Evolutionary conservation across 2,113 vertebrate species (phyloP).

Genomic region (Sphaerodactylus townsendi): DNA sequence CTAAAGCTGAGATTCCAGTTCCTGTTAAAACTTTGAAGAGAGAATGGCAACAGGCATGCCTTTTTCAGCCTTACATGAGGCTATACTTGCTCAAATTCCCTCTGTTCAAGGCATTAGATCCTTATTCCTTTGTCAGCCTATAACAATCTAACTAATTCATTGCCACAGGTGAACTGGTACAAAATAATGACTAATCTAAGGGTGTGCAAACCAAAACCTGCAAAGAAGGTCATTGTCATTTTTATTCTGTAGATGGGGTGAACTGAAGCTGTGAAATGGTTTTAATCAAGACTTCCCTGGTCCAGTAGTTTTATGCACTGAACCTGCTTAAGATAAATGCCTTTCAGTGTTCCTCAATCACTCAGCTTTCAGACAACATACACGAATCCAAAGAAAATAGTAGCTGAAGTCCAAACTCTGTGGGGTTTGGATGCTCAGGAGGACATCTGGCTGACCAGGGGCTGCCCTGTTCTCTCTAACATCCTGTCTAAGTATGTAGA

Average conservation of each 20-base stretch:
- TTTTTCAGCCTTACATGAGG: background rate
- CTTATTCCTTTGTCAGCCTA: background rate
- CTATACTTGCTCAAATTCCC: background rate
- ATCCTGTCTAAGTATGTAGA: background rate
- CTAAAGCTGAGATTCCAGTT: background rate
- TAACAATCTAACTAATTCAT: background rate
- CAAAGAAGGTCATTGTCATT: background rate
- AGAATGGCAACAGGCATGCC: background rate
- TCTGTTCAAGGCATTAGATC: no score
- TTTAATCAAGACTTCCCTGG: conserved; percentile 1
- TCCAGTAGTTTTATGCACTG: background rate
- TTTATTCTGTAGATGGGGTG: background rate
- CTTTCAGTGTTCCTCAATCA: background rate
- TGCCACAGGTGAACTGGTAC: background rate
- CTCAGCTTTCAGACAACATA: background rate
- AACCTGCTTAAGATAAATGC: background rate
- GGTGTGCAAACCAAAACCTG: background rate
- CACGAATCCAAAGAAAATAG: background rate
- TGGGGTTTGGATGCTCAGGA: background rate
- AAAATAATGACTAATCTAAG: background rate
- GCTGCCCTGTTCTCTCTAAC: background rate
- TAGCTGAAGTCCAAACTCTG: background rate
- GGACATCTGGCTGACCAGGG: background rate
- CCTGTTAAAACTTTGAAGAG: background rate
- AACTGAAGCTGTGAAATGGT: background rate